Base-by-base conservation (phyloP, 2,888 invertebrate species). In the Cryptus armator region DNA sequence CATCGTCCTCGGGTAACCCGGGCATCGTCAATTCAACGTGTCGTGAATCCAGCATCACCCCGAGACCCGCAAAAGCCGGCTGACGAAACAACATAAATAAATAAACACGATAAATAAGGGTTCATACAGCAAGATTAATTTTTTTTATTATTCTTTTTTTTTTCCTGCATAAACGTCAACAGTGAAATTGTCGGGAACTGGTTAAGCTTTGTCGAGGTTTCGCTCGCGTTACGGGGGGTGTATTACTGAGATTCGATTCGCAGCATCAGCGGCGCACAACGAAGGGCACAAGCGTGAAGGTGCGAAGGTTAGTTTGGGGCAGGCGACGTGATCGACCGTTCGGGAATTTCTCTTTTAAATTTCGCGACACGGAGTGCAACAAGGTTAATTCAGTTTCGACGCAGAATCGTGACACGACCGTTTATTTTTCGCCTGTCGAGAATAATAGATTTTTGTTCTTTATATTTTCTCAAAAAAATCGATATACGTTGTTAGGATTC, bases 281-380 rank as follows among this genome's bases (percentile, higher is more conserved):
- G 64, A 74, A 44, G 19, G 70, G 68, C 43, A 66, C 51, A 43
- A 12, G 19, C 29, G 62, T 67, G 59, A 70, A 70, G 66, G 75
- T 82, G 79, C 78, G 64, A 85, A 84, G 84, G 81, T 81, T 84
- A 64, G 81, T 82, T 82, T 81, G 29, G 66, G 44, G 37, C 7
- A n/a, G 44, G 32, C 24, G 48, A 10, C 32, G 79, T 51, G 71
- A 10, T 68, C 68, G 68, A 68, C 62, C 62, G 51, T 68, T n/a
- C n/a, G 32, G 1, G 10, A 70, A 14, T 7, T 19, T 32, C 29
- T 64, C 72, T 83, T 59, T 32, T 4, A 9, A 53, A 32, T 70
- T 19, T 24, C 37, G 12, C 9, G 5, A 10, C 3, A 1, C 2
- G n/a, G 2, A 5, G 56, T 2, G 43, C 9, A 12, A 32, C 51